Evolutionary conservation across 2,888 invertebrate species (phyloP).

Genomic region (Cetonia aurata): DNA sequence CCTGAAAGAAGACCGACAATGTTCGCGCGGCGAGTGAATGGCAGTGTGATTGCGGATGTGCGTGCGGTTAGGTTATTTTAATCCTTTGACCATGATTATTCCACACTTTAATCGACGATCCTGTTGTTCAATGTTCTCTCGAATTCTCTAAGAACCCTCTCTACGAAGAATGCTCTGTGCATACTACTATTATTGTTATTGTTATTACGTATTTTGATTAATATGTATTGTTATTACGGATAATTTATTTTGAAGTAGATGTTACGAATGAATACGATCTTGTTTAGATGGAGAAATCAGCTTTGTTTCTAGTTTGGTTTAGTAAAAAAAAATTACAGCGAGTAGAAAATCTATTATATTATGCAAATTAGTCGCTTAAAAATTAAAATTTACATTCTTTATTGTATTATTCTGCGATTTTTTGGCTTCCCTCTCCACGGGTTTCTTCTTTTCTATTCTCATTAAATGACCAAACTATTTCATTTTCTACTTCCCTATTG

Average conservation of each 20-base stretch:
- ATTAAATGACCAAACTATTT: too few species aligned
- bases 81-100: conserved; percentile 52
- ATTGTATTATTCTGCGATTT: too few species aligned
- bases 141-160: conserved; percentile 60
- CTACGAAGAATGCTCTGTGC: conserved; percentile 53
- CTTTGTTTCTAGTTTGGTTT: neutral
- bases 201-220: neutral
- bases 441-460: too few species aligned
- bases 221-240: neutral
- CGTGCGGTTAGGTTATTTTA: conserved; percentile 53
- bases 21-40: conserved; percentile 60
- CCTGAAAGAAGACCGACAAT: conserved; percentile 61
- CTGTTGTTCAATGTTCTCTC: conserved; percentile 22
- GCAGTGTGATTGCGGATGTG: conserved; percentile 53
- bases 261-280: neutral
- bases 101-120: conserved; percentile 49
- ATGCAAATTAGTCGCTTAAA: too few species aligned
- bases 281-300: conserved; percentile 9
- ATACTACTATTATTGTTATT: conserved; percentile 7
- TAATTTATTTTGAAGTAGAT: neutral
- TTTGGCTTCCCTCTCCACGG: too few species aligned
- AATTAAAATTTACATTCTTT: too few species aligned
- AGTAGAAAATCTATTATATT: too few species aligned
- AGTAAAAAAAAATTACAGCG: too few species aligned
- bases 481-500: too few species aligned